Evolutionary conservation across 2,113 vertebrate species (phyloP).

Genomic region (Prietella phreatophila): DNA sequence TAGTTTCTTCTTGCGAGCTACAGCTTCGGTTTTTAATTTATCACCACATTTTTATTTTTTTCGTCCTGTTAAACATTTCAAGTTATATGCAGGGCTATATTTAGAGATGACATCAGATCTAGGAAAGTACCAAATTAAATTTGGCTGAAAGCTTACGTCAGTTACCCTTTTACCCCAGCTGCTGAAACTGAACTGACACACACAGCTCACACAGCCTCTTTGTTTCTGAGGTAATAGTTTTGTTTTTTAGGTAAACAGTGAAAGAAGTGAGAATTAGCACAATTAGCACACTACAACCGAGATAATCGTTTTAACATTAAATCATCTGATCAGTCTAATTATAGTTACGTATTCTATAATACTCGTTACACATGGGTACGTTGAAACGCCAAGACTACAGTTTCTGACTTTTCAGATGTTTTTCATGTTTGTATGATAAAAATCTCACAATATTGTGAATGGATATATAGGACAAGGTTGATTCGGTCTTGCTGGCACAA

Average conservation of each 20-base stretch:
- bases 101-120: background rate
- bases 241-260: background rate
- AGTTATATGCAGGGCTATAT: background rate
- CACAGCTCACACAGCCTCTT: background rate
- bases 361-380: background rate
- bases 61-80: background rate
- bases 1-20: background rate
- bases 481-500: background rate
- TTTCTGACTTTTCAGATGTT: background rate
- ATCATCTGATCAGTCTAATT: too few relatives aligned
- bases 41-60: background rate
- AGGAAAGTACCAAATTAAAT: conserved; percentile 18
- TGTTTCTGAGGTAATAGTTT: background rate
- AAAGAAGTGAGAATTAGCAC: background rate
- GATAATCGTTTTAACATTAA: background rate
- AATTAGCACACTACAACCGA: background rate
- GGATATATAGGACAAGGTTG: background rate
- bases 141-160: background rate
- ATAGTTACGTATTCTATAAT: background rate
- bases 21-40: background rate
- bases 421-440: background rate
- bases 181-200: background rate
- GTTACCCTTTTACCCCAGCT: background rate
- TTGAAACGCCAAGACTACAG: background rate
- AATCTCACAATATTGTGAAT: background rate